These are phyloP conservation scores for Taenioides sp. DNA, from an alignment of 2,797 vertebrate species.

Conservation along the genomic window DNA sequence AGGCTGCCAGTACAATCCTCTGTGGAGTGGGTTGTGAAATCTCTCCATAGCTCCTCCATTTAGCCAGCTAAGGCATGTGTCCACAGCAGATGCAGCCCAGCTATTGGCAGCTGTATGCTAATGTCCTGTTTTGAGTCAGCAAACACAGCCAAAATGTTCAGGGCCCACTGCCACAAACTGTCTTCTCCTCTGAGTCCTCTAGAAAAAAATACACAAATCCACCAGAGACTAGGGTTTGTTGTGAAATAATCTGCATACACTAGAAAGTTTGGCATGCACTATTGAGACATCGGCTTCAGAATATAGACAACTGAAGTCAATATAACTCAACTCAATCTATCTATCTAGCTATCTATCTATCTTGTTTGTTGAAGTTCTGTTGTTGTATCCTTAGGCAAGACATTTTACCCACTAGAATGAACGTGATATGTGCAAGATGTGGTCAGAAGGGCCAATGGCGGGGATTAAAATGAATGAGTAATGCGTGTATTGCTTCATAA, in stretches of 20 bases:
- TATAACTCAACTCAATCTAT: too few relatives aligned
- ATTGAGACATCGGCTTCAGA: background rate
- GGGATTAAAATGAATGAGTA: too few relatives aligned
- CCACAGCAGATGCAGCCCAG: slow-evolving; percentile 58
- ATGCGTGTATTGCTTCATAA: too few relatives aligned
- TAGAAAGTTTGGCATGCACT: background rate
- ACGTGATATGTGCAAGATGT: too few relatives aligned
- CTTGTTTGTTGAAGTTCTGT: too few relatives aligned
- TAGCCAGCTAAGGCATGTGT: slow-evolving; percentile 44
- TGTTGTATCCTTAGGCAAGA: too few relatives aligned
- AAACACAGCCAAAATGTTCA: slow-evolving; percentile 51
- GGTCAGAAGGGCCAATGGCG: too few relatives aligned
- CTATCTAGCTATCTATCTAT: too few relatives aligned
- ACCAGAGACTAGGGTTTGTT: slow-evolving; percentile 1
- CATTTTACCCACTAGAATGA: too few relatives aligned
- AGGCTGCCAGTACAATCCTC: slow-evolving; percentile 12
- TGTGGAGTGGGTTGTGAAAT: slow-evolving; percentile 18
- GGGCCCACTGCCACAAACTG: slow-evolving; percentile 45
- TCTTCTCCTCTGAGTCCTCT: slow-evolving; percentile 37
- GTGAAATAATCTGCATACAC: too few relatives aligned
- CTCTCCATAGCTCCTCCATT: slow-evolving; percentile 22
- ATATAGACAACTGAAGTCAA: background rate
- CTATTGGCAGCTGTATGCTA: slow-evolving; percentile 77
- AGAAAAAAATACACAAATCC: slow-evolving; percentile 25
- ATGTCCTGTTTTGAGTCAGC: slow-evolving; percentile 73